phyloP scores from a whole-genome alignment of 2,113 vertebrate genomes.

The Bagarius yarrelli region DNA sequence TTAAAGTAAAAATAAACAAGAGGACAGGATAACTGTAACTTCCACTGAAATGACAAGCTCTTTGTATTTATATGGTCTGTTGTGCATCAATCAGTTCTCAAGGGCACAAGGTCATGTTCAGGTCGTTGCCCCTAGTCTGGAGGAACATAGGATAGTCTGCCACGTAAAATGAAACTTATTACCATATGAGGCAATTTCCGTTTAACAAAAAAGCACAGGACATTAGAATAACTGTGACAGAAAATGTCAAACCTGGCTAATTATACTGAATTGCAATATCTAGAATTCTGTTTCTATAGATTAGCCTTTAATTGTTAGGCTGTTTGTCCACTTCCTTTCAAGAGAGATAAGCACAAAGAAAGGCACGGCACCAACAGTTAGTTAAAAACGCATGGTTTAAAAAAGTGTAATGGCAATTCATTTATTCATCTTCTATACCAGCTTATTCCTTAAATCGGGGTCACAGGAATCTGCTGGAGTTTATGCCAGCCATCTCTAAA shows the following conservation, averaged over 20 bases:
- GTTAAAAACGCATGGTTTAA: not conserved
- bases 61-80: not conserved
- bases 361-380: not conserved
- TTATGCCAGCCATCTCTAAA: no score
- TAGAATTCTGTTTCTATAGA: conserved; percentile 57
- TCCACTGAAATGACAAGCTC: not conserved
- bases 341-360: conserved; percentile 17
- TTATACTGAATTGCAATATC: not conserved
- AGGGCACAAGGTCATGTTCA: not conserved
- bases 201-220: not conserved
- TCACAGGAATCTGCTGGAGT: no score
- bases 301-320: conserved; percentile 64
- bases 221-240: not conserved
- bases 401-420: no score
- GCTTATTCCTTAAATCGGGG: no score
- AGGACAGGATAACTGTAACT: not conserved
- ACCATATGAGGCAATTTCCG: not conserved
- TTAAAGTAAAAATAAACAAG: not conserved
- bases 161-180: not conserved
- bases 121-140: not conserved
- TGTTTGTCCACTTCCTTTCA: conserved; percentile 55
- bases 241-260: not conserved
- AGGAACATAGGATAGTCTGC: not conserved
- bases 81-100: not conserved
- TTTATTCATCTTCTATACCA: no score